Evolutionary conservation across 53 echinoderm and acorn worm species (phyloP).

Genomic region (Stichopus horrens): DNA sequence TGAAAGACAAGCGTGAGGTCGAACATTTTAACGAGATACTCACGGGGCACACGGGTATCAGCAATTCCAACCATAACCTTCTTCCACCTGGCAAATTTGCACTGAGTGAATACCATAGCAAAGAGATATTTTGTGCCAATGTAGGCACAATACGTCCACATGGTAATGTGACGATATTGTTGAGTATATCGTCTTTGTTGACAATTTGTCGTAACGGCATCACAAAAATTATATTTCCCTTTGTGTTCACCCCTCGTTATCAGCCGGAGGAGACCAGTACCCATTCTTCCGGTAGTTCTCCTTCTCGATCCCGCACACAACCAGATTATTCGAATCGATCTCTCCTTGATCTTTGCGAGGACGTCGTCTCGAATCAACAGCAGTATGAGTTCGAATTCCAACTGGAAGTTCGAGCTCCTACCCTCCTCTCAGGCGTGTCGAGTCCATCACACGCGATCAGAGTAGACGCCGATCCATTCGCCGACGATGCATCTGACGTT

Average conservation of each 20-base stretch:
- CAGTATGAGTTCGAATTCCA: constrained; percentile 98
- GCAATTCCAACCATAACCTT: constrained; percentile 65
- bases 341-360: constrained; percentile 77
- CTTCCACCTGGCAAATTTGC: constrained; percentile 93
- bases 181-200: constrained; percentile 84
- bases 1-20: constrained; percentile 84
- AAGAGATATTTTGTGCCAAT: constrained; percentile 91
- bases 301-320: background rate
- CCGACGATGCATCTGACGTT: constrained; percentile 94
- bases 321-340: constrained; percentile 53
- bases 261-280: constrained; percentile 43
- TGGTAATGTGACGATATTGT: constrained; percentile 79
- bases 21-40: constrained; percentile 90
- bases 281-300: constrained; percentile 28
- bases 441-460: constrained; percentile 86
- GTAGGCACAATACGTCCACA: constrained; percentile 94
- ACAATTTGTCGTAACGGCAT: constrained; percentile 63
- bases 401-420: constrained; percentile 87
- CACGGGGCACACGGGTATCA: constrained; percentile 67
- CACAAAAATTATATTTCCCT: constrained; percentile 67
- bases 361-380: constrained; percentile 64
- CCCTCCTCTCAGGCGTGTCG: constrained; percentile 87
- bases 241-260: constrained; percentile 82
- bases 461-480: constrained; percentile 98
- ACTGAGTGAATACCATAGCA: constrained; percentile 85